A percentile compares a stretch with the other conserved stretches of the same genome.
Evolutionary conservation across 2,888 invertebrate genomes (phyloP).

Genomic region (Achlya flavicornis): DNA sequence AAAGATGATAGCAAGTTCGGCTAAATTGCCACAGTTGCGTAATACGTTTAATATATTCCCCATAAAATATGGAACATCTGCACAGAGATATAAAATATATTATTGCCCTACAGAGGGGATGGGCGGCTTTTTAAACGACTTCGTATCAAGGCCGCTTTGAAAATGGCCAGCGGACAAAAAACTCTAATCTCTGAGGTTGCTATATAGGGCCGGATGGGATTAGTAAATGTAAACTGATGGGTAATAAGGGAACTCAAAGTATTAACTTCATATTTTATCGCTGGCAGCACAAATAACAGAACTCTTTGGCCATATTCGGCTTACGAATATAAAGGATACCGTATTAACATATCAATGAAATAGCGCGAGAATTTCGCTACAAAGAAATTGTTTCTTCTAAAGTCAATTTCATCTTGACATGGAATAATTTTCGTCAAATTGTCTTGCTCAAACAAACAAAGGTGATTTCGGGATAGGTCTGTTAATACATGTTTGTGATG

Average conservation of each 20-base stretch:
- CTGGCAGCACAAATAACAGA: background rate
- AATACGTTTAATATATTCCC: background rate
- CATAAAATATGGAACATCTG: constrained; percentile 12
- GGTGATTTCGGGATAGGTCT: too few relatives aligned
- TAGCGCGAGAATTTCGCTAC: too few relatives aligned
- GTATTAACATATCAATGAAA: too few relatives aligned
- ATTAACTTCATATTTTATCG: background rate
- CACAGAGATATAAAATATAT: constrained; percentile 8
- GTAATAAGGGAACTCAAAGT: background rate
- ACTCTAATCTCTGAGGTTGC: background rate
- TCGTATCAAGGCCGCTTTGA: background rate
- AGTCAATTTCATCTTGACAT: too few relatives aligned
- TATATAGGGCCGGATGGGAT: background rate
- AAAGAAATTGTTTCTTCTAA: too few relatives aligned
- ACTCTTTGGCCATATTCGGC: too few relatives aligned
- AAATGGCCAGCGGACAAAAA: constrained; percentile 2
- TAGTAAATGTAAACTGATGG: background rate
- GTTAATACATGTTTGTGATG: too few relatives aligned
- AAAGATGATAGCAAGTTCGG: background rate
- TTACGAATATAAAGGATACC: too few relatives aligned
- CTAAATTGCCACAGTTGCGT: background rate
- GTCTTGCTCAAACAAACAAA: too few relatives aligned
- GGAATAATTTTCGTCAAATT: too few relatives aligned
- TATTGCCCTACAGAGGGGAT: background rate
- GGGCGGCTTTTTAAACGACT: constrained; percentile 2